Evolutionary conservation across 64 coral and sea anemone genomes (phyloP), one percentile per base, ranked within the genome.

Genomic region (Stichodactyla helianthus): DNA sequence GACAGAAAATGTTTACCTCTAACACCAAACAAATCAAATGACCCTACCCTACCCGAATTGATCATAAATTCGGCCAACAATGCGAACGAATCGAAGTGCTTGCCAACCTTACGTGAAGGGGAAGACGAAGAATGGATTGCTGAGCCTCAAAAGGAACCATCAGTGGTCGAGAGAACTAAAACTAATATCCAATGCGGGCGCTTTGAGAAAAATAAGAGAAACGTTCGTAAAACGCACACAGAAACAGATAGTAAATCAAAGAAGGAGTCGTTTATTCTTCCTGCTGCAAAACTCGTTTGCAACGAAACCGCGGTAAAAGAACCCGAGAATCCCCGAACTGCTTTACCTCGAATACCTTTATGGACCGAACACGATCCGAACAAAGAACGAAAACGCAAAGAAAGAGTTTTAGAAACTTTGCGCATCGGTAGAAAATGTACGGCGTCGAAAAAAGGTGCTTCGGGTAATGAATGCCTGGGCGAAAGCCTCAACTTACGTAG

Each of bases 391-490:
- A 12, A 28, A 25, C 44, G 53, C 15, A 50, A 17, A 25, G 83
- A 84, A 58, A 84, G 27, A 15, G 83, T 84, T 59, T 31, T 84
- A 84, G 83, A 84, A 50, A 84, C 52, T 25, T 31, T 84, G 6
- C 83, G 83, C 16, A 84, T 84, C 13, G 83, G 83, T 7, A 81
- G n/a, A 81, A 81, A 81, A 81, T 51, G 52, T n/a, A 84, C 59
- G 25, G 6, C 14, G 16, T 62, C 83, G 13, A 63, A 84, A 17
- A 54, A 63, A 15, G 53, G 20, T 26, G 50, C 9, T 52, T 60
- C 83, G 5, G 15, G 50, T 6, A 54, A 84, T 7, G 83, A 84
- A 13, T 6, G 1, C 6, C 14, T 11, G 0, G 83, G 19, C 19
- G 83, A 84, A 63, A 26, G 27, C 20, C 54, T 60, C 6, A 84